Percentiles rank a stretch among this genome's conserved stretches.
These are phyloP conservation scores for Dasypolia templi DNA, from an alignment of 2,888 invertebrate genomes.

Conservation along the genomic window DNA sequence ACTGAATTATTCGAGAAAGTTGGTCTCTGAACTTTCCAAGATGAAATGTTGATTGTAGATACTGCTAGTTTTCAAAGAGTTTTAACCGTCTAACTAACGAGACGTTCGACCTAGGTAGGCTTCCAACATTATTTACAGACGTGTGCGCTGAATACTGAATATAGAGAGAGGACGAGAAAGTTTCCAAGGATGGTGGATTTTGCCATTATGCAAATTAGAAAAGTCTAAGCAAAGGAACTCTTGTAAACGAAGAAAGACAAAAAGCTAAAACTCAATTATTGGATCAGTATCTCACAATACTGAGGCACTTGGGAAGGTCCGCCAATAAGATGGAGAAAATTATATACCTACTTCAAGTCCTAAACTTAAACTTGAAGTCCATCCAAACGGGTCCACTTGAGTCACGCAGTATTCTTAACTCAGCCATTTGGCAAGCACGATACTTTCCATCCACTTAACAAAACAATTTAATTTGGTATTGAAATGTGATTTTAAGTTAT, in stretches of 20 bases:
- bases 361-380: conserved; percentile 1
- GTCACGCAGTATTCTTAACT: neutral
- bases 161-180: neutral
- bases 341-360: neutral
- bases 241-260: conserved; percentile 43
- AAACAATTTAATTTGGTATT: neutral
- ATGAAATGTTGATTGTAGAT: conserved; percentile 4
- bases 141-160: conserved; percentile 22
- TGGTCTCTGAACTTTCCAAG: neutral
- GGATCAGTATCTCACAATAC: neutral
- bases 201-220: neutral
- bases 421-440: conserved; percentile 8
- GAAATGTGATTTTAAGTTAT: conserved; percentile 17
- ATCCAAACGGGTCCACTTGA: conserved; percentile 2
- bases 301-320: too few species aligned
- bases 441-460: neutral
- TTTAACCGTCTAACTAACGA: neutral
- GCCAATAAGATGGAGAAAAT: neutral
- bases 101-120: neutral
- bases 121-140: conserved; percentile 9
- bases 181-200: neutral
- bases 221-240: conserved; percentile 58
- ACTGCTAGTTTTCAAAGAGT: neutral
- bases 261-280: neutral
- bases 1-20: neutral